phyloP scores from a whole-genome alignment of 2,113 vertebrate species.

The Clinocottus analis region DNA sequence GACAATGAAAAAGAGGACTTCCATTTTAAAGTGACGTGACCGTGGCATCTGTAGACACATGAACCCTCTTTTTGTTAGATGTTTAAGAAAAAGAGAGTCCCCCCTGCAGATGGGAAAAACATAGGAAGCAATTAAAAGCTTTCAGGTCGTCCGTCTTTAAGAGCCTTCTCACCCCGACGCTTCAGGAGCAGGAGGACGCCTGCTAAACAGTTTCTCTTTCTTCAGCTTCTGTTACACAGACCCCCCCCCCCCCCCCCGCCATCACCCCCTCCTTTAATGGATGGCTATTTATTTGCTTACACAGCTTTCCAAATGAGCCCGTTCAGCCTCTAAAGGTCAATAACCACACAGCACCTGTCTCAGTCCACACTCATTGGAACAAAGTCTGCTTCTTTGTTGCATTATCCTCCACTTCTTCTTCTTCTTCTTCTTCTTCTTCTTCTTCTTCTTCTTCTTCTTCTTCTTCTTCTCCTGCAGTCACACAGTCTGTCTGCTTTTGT shows the following conservation, averaged over 20 bases:
- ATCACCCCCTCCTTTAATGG: slow-evolving; percentile 71
- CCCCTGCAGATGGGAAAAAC: slow-evolving; percentile 85
- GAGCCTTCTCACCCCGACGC: slow-evolving; percentile 53
- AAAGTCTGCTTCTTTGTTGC: slow-evolving; percentile 73
- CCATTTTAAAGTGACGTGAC: not conserved
- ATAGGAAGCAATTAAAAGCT: slow-evolving; percentile 87
- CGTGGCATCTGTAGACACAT: not conserved
- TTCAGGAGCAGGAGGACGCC: slow-evolving; percentile 74
- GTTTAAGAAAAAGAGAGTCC: slow-evolving; percentile 8
- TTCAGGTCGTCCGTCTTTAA: slow-evolving; percentile 71
- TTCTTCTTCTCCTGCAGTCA: not conserved
- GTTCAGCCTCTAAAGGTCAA: slow-evolving; percentile 78
- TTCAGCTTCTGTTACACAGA: slow-evolving; percentile 74
- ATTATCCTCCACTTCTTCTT: not conserved
- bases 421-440: not conserved
- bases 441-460: not conserved
- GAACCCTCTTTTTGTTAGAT: not conserved
- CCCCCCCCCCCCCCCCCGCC: not conserved
- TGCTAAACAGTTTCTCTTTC: slow-evolving; percentile 87
- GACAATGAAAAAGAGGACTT: not conserved
- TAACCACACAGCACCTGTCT: slow-evolving; percentile 85
- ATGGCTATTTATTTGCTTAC: slow-evolving; percentile 89
- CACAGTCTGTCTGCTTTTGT: slow-evolving; percentile 66
- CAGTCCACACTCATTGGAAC: slow-evolving; percentile 77
- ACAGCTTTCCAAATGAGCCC: slow-evolving; percentile 79